A percentile compares a stretch with the other conserved stretches of the same genome.
phyloP scores from a whole-genome alignment of 2,113 vertebrate species.

The Coregonus clupeaformis region DNA sequence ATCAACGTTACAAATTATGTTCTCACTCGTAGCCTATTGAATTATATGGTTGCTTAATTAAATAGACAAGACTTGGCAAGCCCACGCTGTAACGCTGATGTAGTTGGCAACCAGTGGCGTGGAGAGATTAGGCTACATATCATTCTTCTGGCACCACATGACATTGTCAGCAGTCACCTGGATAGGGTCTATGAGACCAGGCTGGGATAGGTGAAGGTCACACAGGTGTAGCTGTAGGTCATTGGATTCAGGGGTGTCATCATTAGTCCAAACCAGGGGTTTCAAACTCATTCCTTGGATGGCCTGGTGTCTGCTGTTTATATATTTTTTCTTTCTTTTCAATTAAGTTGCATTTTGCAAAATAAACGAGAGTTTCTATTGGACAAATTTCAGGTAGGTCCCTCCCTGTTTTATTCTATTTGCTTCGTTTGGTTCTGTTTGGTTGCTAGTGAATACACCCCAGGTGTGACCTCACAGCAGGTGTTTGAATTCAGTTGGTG shows the following conservation, averaged over 20 bases:
- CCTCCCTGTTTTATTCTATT: too few relatives aligned
- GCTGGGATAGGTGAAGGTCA: constrained; percentile 55
- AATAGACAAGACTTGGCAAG: not conserved
- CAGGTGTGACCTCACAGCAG: not conserved
- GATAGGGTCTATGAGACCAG: too few relatives aligned
- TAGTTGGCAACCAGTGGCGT: not conserved
- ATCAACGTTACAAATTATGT: too few relatives aligned
- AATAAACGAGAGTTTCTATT: too few relatives aligned
- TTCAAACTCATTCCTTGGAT: too few relatives aligned
- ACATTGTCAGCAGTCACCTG: constrained; percentile 52
- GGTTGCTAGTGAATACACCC: too few relatives aligned
- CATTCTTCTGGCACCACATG: constrained; percentile 26
- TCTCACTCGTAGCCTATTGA: too few relatives aligned
- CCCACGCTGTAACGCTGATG: not conserved
- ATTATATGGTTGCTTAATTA: not conserved
- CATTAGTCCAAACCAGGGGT: not conserved
- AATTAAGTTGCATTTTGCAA: too few relatives aligned
- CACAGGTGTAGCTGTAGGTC: constrained; percentile 10
- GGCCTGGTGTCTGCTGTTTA: too few relatives aligned
- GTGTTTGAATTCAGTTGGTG: not conserved
- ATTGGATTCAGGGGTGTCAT: not conserved
- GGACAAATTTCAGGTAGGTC: too few relatives aligned
- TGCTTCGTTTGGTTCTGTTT: too few relatives aligned
- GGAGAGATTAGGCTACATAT: not conserved
- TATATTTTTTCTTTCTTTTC: too few relatives aligned